These are phyloP conservation scores for Drosophila siamana DNA, from an alignment of 2,888 invertebrate species.

Conservation along the genomic window DNA sequence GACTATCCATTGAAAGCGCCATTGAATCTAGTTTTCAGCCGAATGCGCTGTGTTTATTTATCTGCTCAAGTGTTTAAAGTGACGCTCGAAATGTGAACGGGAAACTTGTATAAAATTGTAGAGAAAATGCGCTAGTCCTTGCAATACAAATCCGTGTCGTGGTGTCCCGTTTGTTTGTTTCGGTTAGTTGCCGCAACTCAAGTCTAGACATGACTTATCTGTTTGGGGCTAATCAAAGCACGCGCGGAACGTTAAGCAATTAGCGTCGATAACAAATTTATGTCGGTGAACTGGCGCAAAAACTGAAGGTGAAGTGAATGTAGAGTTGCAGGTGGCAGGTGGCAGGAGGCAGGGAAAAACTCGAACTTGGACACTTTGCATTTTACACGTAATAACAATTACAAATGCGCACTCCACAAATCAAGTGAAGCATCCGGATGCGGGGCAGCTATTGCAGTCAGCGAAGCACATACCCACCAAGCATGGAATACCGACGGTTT, in stretches of 20 bases:
- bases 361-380: slow-evolving; percentile 48
- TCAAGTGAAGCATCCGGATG: slow-evolving; percentile 61
- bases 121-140: neutral
- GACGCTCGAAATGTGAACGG: neutral
- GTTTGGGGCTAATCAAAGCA: slow-evolving; percentile 54
- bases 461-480: neutral
- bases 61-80: too few species aligned
- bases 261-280: slow-evolving; percentile 69
- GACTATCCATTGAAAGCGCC: neutral
- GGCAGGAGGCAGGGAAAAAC: too few species aligned
- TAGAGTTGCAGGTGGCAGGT: too few species aligned
- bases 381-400: slow-evolving; percentile 77
- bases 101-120: neutral
- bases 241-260: slow-evolving; percentile 67
- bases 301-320: neutral
- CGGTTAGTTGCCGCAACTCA: slow-evolving; percentile 14
- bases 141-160: neutral
- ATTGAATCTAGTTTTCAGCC: too few species aligned
- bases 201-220: slow-evolving; percentile 18
- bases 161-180: neutral
- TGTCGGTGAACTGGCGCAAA: slow-evolving; percentile 19
- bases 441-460: neutral
- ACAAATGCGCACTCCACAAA: slow-evolving; percentile 76
- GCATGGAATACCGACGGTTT: neutral
- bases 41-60: too few species aligned